These are phyloP conservation scores for Pao palembangensis DNA, from an alignment of 2,113 vertebrate species.

Conservation along the genomic window DNA sequence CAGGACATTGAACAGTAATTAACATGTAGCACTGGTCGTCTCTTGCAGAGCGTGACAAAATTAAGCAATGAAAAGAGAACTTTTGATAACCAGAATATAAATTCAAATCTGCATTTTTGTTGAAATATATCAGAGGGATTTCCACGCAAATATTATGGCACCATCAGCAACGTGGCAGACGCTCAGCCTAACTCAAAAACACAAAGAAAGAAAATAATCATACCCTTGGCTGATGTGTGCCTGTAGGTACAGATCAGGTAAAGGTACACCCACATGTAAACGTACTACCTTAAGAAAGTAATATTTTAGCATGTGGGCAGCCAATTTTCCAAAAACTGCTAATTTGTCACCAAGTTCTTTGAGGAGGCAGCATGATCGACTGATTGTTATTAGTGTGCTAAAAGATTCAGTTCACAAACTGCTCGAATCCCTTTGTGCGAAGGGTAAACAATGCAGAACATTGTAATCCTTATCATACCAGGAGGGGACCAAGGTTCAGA, in stretches of 20 bases:
- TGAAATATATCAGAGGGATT: constrained; percentile 56
- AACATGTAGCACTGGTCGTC: constrained; percentile 71
- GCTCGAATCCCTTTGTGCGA: constrained; percentile 33
- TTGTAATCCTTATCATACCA: constrained; percentile 44
- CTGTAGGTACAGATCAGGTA: constrained; percentile 14
- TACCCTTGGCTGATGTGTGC: constrained; percentile 12
- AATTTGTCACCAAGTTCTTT: constrained; percentile 41
- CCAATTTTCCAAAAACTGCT: constrained; percentile 34
- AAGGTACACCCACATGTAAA: constrained; percentile 45
- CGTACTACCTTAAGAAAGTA: constrained; percentile 36
- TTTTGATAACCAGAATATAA: constrained; percentile 62
- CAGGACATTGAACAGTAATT: constrained; percentile 73
- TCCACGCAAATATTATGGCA: constrained; percentile 69
- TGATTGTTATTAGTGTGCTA: constrained; percentile 59
- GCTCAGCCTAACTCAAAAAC: constrained; percentile 41
- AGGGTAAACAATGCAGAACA: constrained; percentile 33
- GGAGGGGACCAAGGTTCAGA: constrained; percentile 27
- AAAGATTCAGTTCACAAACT: constrained; percentile 50
- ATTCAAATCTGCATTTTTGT: constrained; percentile 56
- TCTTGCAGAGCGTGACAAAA: constrained; percentile 64
- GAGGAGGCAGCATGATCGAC: constrained; percentile 45
- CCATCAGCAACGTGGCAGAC: constrained; percentile 64
- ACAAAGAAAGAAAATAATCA: constrained; percentile 11
- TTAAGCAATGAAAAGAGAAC: constrained; percentile 54
- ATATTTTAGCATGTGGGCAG: constrained; percentile 34